Conservation (phyloP, 2,888 invertebrate genomes). For the Hyalella azteca region DNA sequence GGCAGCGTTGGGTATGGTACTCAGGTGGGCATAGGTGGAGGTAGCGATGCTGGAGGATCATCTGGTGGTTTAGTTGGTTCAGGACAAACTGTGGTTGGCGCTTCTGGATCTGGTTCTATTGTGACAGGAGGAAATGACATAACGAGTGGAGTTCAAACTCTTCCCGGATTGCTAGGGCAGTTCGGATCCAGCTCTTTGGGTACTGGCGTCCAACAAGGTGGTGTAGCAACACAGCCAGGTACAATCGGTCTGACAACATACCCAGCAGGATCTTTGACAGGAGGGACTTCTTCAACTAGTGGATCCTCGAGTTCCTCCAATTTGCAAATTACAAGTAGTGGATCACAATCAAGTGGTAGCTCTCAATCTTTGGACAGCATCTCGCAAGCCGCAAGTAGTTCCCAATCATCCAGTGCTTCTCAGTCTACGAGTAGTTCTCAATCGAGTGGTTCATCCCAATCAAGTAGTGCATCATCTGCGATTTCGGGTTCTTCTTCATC, state of each 20-base stretch:
- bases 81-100: neutral
- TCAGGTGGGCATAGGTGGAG: neutral
- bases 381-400: neutral
- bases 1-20: neutral
- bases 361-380: neutral
- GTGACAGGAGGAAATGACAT: neutral
- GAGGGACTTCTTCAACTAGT: neutral
- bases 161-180: constrained; percentile 3
- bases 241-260: constrained; percentile 9
- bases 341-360: constrained; percentile 12
- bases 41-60: neutral
- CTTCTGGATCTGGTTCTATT: constrained; percentile 10
- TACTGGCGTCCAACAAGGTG: neutral
- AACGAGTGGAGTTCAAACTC: neutral
- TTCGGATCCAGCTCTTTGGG: neutral
- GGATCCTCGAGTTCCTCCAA: constrained; percentile 39
- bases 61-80: neutral
- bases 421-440: neutral
- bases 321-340: neutral
- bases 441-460: neutral
- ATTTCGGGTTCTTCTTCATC: neutral
- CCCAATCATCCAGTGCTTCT: neutral
- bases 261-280: neutral
- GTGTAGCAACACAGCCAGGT: neutral
- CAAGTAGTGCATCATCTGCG: neutral